phyloP scores from a whole-genome alignment of 2,113 vertebrate species.

The Mystacornis crossleyi region DNA sequence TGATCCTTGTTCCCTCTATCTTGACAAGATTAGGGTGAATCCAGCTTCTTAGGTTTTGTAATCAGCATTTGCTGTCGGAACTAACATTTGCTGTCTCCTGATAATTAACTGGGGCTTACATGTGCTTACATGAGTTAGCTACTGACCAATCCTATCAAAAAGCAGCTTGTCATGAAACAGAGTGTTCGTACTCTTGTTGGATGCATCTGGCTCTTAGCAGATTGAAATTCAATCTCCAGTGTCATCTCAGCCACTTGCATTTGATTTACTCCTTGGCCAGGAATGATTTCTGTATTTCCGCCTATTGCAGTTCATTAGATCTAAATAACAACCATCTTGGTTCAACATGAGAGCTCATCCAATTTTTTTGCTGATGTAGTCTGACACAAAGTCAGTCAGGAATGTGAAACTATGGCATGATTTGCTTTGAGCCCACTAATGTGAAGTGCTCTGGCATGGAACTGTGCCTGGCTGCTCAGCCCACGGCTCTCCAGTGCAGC shows the following conservation, averaged over 20 bases:
- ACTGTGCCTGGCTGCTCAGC: not conserved
- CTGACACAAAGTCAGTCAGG: not conserved
- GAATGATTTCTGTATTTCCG: conserved; percentile 11
- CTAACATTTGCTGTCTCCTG: no score
- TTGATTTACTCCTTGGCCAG: not conserved
- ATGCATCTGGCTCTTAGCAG: not conserved
- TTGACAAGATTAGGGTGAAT: no score
- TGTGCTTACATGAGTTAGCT: no score
- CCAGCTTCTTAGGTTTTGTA: no score
- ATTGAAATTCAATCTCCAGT: not conserved
- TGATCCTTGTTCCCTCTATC: no score
- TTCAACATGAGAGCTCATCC: not conserved
- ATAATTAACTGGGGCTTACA: no score
- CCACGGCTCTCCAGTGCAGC: not conserved
- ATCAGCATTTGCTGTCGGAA: no score
- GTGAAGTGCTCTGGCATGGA: not conserved
- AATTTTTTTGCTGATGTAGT: not conserved
- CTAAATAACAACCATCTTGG: not conserved
- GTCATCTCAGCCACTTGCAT: not conserved
- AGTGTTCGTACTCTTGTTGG: not conserved
- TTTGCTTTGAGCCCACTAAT: not conserved
- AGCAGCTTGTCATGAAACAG: not conserved
- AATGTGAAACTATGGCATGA: not conserved
- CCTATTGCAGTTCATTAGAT: not conserved
- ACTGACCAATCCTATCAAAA: no score